Evolutionary conservation across 2,888 invertebrate genomes (phyloP).

Genomic region (Plagiodera versicolora): DNA sequence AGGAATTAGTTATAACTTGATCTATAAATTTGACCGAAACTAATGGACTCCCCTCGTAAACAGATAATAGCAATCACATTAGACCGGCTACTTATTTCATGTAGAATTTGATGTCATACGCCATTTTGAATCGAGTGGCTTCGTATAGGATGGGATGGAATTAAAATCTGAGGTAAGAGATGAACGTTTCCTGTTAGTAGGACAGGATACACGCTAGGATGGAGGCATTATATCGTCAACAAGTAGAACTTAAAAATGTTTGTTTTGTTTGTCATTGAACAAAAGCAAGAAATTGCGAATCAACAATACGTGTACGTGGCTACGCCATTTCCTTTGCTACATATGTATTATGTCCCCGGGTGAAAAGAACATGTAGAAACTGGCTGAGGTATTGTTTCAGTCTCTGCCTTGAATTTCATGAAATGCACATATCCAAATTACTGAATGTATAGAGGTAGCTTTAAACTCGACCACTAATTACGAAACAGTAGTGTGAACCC

Average conservation of each 20-base stretch:
- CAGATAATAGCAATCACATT: slow-evolving; percentile 7
- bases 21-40: background rate
- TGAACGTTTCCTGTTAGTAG: slow-evolving; percentile 50
- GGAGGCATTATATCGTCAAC: slow-evolving; percentile 50
- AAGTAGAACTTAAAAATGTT: slow-evolving; percentile 44
- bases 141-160: slow-evolving; percentile 25
- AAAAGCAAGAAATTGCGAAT: slow-evolving; percentile 43
- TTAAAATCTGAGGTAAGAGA: slow-evolving; percentile 48
- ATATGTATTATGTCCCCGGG: background rate
- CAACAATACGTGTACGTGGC: slow-evolving; percentile 31
- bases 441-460: no score
- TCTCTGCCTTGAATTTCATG: background rate
- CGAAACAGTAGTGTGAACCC: no score
- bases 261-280: slow-evolving; percentile 31
- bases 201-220: slow-evolving; percentile 52
- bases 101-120: slow-evolving; percentile 23
- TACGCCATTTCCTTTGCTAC: slow-evolving; percentile 23
- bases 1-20: background rate
- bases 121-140: slow-evolving; percentile 24
- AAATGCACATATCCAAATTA: background rate
- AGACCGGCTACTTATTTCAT: slow-evolving; percentile 24
- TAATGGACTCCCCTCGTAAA: slow-evolving; percentile 15
- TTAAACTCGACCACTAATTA: no score
- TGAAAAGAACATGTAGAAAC: slow-evolving; percentile 5
- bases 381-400: background rate